Evolutionary conservation across 2,113 vertebrate genomes (phyloP).

Genomic region (Taurulus bubalis): DNA sequence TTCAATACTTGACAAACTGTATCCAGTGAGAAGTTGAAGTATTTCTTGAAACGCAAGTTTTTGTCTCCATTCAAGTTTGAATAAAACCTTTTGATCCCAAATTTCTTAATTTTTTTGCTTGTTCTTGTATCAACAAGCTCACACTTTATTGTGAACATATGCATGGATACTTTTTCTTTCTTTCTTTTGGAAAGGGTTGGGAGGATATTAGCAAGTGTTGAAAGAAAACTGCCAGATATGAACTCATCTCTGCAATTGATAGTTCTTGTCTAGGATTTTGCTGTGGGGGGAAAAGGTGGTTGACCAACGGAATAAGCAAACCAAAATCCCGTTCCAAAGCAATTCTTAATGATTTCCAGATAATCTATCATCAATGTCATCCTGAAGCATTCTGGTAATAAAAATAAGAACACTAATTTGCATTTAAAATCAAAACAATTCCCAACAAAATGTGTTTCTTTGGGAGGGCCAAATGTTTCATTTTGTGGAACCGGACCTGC

Average conservation of each 20-base stretch:
- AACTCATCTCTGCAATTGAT: constrained; percentile 27
- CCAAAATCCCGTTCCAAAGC: constrained; percentile 45
- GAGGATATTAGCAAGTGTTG: constrained; percentile 15
- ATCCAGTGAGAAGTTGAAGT: background rate
- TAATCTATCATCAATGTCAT: constrained; percentile 47
- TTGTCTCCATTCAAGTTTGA: constrained; percentile 7
- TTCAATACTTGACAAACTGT: background rate
- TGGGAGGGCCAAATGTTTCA: constrained; percentile 33
- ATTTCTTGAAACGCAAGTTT: background rate
- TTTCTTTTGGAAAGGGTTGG: constrained; percentile 49
- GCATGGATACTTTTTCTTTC: constrained; percentile 9
- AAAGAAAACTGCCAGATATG: constrained; percentile 31
- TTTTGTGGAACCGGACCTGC: constrained; percentile 46
- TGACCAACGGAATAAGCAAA: constrained; percentile 29
- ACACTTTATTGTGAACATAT: constrained; percentile 48
- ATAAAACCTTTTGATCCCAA: constrained; percentile 25
- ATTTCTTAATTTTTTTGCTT: constrained; percentile 24
- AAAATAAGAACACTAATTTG: constrained; percentile 46
- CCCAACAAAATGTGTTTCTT: constrained; percentile 30
- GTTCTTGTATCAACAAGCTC: constrained; percentile 10
- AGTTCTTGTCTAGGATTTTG: constrained; percentile 28
- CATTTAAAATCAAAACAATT: constrained; percentile 50
- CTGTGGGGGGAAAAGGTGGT: background rate
- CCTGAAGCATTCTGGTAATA: constrained; percentile 33
- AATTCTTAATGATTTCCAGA: constrained; percentile 41